Percentiles rank a stretch among this genome's conserved stretches.
phyloP scores from a whole-genome alignment of 2,888 invertebrate species.

The Drosophila neonasuta region DNA sequence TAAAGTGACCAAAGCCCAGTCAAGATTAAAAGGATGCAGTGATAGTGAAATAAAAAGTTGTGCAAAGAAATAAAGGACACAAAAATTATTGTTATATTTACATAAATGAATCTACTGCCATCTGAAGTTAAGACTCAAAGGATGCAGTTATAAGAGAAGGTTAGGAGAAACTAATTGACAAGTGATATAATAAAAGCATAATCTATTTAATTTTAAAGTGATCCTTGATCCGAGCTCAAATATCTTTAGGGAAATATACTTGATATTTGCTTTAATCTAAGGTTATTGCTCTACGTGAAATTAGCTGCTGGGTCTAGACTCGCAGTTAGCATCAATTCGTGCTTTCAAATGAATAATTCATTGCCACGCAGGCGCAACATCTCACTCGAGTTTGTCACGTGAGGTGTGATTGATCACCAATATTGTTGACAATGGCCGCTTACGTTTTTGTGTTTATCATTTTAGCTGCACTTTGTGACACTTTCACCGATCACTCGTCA shows the following conservation, averaged over 20 bases:
- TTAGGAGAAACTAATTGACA: no score
- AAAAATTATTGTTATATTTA: no score
- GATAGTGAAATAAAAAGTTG: not conserved
- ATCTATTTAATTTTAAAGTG: not conserved
- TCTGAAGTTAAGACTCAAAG: not conserved
- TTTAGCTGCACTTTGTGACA: conserved; percentile 7
- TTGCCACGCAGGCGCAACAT: not conserved
- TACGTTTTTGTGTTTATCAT: not conserved
- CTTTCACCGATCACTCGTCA: conserved; percentile 38
- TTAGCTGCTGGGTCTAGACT: conserved; percentile 46
- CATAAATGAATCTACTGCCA: not conserved
- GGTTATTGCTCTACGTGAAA: conserved; percentile 20
- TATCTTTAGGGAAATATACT: not conserved
- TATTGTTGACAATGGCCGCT: conserved; percentile 3
- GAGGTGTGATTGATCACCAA: not conserved
- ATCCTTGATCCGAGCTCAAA: not conserved
- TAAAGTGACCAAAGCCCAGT: no score
- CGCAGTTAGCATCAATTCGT: conserved; percentile 40
- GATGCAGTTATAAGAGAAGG: no score
- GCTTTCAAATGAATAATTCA: conserved; percentile 13
- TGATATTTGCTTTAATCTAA: not conserved
- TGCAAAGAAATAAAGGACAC: not conserved
- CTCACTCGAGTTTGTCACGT: not conserved
- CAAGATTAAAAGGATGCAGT: not conserved
- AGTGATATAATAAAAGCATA: not conserved